These are phyloP conservation scores for Coccyzus lansbergi DNA, from an alignment of 2,797 vertebrate genomes.

Conservation along the genomic window DNA sequence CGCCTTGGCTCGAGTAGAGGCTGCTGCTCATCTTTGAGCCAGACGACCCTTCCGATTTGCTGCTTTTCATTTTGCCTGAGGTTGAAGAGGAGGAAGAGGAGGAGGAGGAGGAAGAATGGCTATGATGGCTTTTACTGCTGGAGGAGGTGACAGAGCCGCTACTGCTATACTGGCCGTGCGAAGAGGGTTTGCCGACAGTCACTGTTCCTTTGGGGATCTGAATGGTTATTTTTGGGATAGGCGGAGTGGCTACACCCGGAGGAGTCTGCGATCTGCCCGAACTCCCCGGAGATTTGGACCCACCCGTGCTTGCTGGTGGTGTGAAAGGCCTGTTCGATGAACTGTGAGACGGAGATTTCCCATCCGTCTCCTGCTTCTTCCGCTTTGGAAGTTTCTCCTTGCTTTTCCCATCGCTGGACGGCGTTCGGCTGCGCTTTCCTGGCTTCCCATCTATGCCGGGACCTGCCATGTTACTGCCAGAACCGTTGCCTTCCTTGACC, in stretches of 20 bases:
- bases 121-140: slow-evolving; percentile 95
- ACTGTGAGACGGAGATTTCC: slow-evolving; percentile 95
- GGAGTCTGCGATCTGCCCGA: slow-evolving; percentile 96
- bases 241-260: slow-evolving; percentile 93
- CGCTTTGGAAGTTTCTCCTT: slow-evolving; percentile 96
- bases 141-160: slow-evolving; percentile 83
- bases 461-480: slow-evolving; percentile 78
- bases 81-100: slow-evolving; percentile 83
- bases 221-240: slow-evolving; percentile 98
- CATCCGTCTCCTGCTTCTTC: slow-evolving; percentile 93
- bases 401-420: slow-evolving; percentile 94
- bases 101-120: slow-evolving; percentile 91
- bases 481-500: slow-evolving; percentile 82
- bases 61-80: slow-evolving; percentile 95
- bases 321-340: slow-evolving; percentile 93
- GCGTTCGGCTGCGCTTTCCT: slow-evolving; percentile 93
- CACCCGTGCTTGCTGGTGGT: slow-evolving; percentile 91
- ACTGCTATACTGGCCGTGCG: slow-evolving; percentile 92
- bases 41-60: slow-evolving; percentile 89
- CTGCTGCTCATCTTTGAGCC: slow-evolving; percentile 85
- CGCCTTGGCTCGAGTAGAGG: slow-evolving; percentile 86
- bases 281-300: slow-evolving; percentile 96
- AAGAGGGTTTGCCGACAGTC: slow-evolving; percentile 92
- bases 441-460: slow-evolving; percentile 88
- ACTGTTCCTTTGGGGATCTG: slow-evolving; percentile 96